Evolutionary conservation across 2,888 invertebrate species (phyloP).

Genomic region (Coecobrya sp.): DNA sequence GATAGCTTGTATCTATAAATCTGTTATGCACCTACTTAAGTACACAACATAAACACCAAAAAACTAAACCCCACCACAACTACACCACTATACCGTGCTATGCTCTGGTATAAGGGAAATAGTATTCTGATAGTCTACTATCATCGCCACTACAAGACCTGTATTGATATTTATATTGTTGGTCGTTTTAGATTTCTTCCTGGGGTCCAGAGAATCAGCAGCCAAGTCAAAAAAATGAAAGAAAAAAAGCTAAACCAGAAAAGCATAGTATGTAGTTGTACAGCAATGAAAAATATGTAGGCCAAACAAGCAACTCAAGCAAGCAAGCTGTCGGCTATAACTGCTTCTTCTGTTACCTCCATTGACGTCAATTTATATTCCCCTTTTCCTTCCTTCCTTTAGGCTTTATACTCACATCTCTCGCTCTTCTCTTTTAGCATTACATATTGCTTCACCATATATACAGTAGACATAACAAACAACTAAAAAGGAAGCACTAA

Average conservation of each 20-base stretch:
- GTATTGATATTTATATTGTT: constrained; percentile 34
- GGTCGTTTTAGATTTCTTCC: constrained; percentile 33
- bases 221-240: constrained; percentile 19
- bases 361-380: constrained; percentile 81
- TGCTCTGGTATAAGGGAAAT: too few species aligned
- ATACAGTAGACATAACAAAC: constrained; percentile 18
- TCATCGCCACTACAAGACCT: not conserved
- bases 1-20: constrained; percentile 18
- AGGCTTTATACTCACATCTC: constrained; percentile 52
- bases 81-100: not conserved
- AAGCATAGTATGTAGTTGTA: constrained; percentile 18
- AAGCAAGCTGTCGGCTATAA: constrained; percentile 76
- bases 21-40: constrained; percentile 23
- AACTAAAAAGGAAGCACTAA: constrained; percentile 54
- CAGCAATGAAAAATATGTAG: constrained; percentile 68
- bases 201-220: constrained; percentile 26
- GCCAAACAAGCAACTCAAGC: constrained; percentile 61
- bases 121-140: not conserved
- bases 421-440: not conserved
- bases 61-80: not conserved
- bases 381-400: constrained; percentile 75
- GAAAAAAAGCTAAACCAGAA: constrained; percentile 26
- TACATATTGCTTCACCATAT: constrained; percentile 8
- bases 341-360: constrained; percentile 70
- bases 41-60: constrained; percentile 16